Evolutionary conservation across 53 echinoderm and acorn worm species (phyloP).

Genomic region (Pentamera pediparva): DNA sequence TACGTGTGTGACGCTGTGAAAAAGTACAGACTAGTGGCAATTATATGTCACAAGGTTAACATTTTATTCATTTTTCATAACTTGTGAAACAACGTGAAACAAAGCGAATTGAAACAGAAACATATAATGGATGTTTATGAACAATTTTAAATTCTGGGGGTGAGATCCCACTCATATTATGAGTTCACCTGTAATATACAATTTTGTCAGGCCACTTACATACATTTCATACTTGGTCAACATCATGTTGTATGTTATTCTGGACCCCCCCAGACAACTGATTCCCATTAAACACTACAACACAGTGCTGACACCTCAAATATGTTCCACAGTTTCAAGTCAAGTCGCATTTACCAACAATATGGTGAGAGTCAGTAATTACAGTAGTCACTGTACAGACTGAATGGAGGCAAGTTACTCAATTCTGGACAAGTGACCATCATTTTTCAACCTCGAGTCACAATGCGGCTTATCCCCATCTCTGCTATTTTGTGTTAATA

Average conservation of each 20-base stretch:
- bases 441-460: no score
- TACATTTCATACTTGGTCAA: background rate
- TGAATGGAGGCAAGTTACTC: no score
- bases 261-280: background rate
- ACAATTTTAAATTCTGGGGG: background rate
- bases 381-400: no score
- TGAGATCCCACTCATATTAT: background rate
- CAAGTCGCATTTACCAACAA: no score
- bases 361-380: no score
- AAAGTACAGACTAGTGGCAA: background rate
- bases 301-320: no score
- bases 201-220: background rate
- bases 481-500: background rate
- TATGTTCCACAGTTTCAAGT: no score
- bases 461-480: no score
- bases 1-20: no score
- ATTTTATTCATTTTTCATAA: background rate
- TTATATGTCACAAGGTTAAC: no score
- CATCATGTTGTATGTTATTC: background rate
- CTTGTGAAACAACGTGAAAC: background rate
- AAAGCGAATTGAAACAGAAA: background rate
- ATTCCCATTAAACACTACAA: background rate
- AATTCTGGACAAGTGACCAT: no score
- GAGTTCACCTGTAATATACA: background rate
- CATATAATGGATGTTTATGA: background rate